These are phyloP conservation scores for Thymelicus acteon DNA, from an alignment of 2,888 invertebrate genomes.

Conservation along the genomic window DNA sequence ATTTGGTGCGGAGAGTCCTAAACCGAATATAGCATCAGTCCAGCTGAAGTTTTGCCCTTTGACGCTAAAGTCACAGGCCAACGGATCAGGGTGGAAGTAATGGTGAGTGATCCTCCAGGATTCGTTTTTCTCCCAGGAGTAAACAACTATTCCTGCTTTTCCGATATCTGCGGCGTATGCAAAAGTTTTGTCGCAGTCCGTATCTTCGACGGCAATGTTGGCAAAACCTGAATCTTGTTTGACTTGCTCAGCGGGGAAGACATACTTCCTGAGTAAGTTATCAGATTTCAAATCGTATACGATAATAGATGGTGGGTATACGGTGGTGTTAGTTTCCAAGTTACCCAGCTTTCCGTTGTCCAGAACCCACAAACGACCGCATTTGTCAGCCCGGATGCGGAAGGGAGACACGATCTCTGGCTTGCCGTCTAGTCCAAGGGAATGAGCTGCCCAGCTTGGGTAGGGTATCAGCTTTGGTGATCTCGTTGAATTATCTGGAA, in stretches of 20 bases:
- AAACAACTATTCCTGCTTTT: constrained; percentile 89
- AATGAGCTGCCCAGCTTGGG: constrained; percentile 92
- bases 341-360: constrained; percentile 89
- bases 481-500: constrained; percentile 86
- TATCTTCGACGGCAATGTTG: constrained; percentile 91
- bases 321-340: constrained; percentile 74
- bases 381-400: constrained; percentile 89
- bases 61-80: constrained; percentile 89
- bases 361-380: constrained; percentile 91
- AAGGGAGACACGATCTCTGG: constrained; percentile 90
- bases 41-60: constrained; percentile 89
- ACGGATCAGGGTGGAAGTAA: constrained; percentile 88
- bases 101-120: constrained; percentile 91
- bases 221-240: constrained; percentile 89
- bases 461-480: constrained; percentile 91
- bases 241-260: constrained; percentile 86
- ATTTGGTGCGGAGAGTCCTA: constrained; percentile 87
- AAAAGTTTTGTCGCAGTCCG: constrained; percentile 88
- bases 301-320: constrained; percentile 86
- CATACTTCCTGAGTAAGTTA: constrained; percentile 87
- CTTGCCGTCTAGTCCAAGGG: constrained; percentile 75
- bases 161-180: constrained; percentile 90
- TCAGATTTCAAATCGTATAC: constrained; percentile 90
- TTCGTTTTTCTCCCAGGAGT: constrained; percentile 88
- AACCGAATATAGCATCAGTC: constrained; percentile 91